Evolutionary conservation across 2,888 invertebrate genomes (phyloP).

Genomic region (Trachelus stipa): DNA sequence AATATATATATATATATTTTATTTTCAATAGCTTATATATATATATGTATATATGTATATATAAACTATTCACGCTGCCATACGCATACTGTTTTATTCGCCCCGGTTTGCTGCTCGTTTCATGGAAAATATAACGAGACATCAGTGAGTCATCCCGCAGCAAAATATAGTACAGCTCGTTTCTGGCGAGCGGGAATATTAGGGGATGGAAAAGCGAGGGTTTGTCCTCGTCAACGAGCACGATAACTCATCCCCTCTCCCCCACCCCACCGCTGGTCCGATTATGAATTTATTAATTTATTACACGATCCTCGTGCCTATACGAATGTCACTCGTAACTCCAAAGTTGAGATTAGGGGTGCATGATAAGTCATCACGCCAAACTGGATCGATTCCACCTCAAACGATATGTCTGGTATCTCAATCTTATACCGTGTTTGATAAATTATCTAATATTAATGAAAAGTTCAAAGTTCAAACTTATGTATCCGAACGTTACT

Average conservation of each 20-base stretch:
- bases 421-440: background rate
- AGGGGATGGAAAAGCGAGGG: background rate
- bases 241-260: background rate
- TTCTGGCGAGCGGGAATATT: background rate
- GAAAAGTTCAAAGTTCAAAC: background rate
- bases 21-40: background rate
- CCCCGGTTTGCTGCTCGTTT: background rate
- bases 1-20: background rate
- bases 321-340: background rate
- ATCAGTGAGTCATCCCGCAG: background rate
- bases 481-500: background rate
- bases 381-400: background rate
- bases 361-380: background rate
- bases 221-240: background rate
- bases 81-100: background rate
- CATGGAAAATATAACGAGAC: background rate
- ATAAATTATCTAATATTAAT: background rate
- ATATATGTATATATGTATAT: background rate
- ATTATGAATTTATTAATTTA: slow-evolving; percentile 7
- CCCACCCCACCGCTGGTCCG: background rate
- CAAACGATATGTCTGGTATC: background rate
- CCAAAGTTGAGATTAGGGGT: background rate
- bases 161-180: background rate
- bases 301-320: background rate
- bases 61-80: background rate